A percentile compares a stretch with the other conserved stretches of the same genome.
Evolutionary conservation across 2,888 invertebrate species (phyloP).

Genomic region (Thecophora atra): DNA sequence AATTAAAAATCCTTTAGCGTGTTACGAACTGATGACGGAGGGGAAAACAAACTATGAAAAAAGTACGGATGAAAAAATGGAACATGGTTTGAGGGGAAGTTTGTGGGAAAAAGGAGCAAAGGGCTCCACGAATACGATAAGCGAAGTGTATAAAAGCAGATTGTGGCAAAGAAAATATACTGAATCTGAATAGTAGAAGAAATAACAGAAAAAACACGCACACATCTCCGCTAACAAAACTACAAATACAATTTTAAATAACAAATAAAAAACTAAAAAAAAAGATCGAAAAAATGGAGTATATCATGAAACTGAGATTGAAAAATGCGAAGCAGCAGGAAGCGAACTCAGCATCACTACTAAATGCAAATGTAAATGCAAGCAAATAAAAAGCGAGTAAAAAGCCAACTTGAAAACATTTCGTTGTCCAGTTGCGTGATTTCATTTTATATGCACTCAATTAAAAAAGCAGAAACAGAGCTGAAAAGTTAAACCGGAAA

Average conservation of each 20-base stretch:
- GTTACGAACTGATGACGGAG: conserved; percentile 3
- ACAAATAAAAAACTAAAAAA: conserved; percentile 6
- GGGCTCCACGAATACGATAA: neutral
- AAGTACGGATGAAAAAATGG: neutral
- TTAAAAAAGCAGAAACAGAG: neutral
- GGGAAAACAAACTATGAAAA: neutral
- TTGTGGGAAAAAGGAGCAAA: neutral
- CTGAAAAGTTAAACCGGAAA: neutral
- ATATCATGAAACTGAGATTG: too few species aligned
- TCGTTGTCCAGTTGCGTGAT: neutral
- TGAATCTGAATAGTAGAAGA: conserved; percentile 2
- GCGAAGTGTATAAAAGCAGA: conserved; percentile 2
- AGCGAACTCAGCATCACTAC: neutral
- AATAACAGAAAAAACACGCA: neutral
- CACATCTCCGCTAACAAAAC: neutral
- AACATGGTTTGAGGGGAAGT: neutral
- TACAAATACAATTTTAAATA: conserved; percentile 1
- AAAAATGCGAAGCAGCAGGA: neutral
- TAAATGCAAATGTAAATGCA: neutral
- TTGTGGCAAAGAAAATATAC: neutral
- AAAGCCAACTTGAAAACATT: neutral
- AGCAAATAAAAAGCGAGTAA: too few species aligned
- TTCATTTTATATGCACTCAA: conserved; percentile 4
- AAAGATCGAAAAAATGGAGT: neutral
- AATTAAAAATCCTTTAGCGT: conserved; percentile 29